These are phyloP conservation scores for Enteromius afrohamiltoni DNA, from an alignment of 2,797 vertebrate species.

Conservation along the genomic window DNA sequence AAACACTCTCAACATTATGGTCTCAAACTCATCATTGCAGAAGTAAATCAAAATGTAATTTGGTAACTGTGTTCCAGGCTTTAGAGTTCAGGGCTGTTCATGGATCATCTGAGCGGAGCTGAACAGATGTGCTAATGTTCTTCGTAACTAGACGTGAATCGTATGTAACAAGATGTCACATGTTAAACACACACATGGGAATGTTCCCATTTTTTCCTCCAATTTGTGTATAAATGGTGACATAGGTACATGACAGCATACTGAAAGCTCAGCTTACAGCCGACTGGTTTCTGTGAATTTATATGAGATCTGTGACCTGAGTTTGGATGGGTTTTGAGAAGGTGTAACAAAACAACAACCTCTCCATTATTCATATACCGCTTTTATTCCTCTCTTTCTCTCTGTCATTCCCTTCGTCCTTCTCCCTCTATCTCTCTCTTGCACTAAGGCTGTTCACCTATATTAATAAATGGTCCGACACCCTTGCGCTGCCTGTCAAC, in stretches of 20 bases:
- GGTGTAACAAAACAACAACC: slow-evolving; percentile 44
- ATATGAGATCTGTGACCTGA: slow-evolving; percentile 45
- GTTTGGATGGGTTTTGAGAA: slow-evolving; percentile 46
- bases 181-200: neutral
- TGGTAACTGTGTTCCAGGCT: slow-evolving; percentile 39
- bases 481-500: slow-evolving; percentile 30
- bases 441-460: slow-evolving; percentile 14
- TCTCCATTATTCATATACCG: slow-evolving; percentile 46
- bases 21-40: slow-evolving; percentile 44
- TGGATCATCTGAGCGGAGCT: slow-evolving; percentile 9
- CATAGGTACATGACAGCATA: slow-evolving; percentile 1
- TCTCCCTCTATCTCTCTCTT: slow-evolving; percentile 29
- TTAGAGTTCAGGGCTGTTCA: slow-evolving; percentile 23
- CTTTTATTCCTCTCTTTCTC: slow-evolving; percentile 13
- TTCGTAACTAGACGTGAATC: neutral
- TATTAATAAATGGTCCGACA: slow-evolving; percentile 43
- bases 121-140: slow-evolving; percentile 18
- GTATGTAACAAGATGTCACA: neutral
- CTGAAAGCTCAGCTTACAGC: slow-evolving; percentile 24
- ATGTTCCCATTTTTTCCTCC: neutral
- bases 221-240: slow-evolving; percentile 2
- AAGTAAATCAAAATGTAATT: slow-evolving; percentile 63
- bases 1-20: slow-evolving; percentile 44
- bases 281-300: slow-evolving; percentile 27
- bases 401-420: slow-evolving; percentile 26